Conservation (phyloP, 2,797 vertebrate genomes). For the Anolis apletophallus region DNA sequence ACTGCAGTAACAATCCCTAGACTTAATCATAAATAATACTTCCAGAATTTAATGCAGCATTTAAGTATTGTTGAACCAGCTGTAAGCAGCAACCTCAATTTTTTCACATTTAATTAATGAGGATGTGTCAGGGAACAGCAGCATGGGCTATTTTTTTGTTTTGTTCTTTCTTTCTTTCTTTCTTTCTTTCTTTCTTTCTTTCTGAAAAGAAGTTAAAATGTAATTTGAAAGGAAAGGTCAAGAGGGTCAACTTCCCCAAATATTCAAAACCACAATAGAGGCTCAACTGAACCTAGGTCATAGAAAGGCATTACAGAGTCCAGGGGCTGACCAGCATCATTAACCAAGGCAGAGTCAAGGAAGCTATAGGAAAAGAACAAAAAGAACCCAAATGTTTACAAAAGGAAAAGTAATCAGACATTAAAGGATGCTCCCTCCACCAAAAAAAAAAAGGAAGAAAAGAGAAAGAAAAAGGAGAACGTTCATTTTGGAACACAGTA, state of each 20-base stretch:
- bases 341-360: neutral
- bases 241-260: neutral
- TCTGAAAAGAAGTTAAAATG: neutral
- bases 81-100: neutral
- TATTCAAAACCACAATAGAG: neutral
- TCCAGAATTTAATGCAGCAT: neutral
- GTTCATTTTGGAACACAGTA: too few relatives aligned
- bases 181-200: too few relatives aligned
- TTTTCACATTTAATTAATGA: neutral
- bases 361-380: neutral
- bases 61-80: neutral
- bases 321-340: neutral
- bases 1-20: neutral
- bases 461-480: neutral
- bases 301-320: neutral
- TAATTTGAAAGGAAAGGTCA: neutral
- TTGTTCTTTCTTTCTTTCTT: neutral
- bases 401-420: neutral
- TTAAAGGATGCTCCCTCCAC: neutral
- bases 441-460: neutral
- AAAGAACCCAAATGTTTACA: neutral
- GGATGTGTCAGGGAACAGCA: neutral
- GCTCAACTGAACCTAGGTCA: neutral
- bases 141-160: neutral
- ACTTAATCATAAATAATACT: neutral